Evolutionary conservation across 2,888 invertebrate species (phyloP).

Genomic region (Phaedon cochleariae): DNA sequence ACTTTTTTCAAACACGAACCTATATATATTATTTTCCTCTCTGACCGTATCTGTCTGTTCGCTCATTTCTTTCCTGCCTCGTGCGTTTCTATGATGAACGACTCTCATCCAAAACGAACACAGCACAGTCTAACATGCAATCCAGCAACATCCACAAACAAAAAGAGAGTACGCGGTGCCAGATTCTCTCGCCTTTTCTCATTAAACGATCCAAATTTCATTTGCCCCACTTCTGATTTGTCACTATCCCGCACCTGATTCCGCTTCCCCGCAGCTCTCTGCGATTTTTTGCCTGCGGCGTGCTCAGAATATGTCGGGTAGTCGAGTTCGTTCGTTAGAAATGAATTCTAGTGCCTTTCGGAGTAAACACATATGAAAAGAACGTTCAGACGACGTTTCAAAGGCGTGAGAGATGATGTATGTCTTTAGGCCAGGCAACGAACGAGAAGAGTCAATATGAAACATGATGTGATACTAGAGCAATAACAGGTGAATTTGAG

Average conservation of each 20-base stretch:
- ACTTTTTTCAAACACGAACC: neutral
- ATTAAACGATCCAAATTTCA: too few species aligned
- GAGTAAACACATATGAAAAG: conserved; percentile 16
- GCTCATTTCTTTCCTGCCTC: neutral
- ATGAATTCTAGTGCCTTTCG: conserved; percentile 1
- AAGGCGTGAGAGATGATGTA: conserved; percentile 8
- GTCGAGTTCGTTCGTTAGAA: neutral
- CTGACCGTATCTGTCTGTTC: neutral
- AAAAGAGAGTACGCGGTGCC: too few species aligned
- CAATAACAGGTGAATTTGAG: neutral
- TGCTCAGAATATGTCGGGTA: neutral
- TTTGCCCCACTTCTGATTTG: too few species aligned
- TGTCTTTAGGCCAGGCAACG: neutral
- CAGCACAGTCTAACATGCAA: neutral
- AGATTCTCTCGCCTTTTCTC: too few species aligned
- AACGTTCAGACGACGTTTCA: conserved; percentile 2
- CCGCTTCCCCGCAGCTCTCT: too few species aligned
- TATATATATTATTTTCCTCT: neutral
- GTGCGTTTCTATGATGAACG: conserved; percentile 4
- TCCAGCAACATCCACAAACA: too few species aligned
- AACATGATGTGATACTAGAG: neutral
- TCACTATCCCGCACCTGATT: too few species aligned
- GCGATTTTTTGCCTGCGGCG: neutral
- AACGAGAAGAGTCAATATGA: neutral
- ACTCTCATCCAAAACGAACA: neutral